Percentiles rank a stretch among this genome's conserved stretches.
Evolutionary conservation across 2,113 vertebrate species (phyloP).

Genomic region (Calyptommatus sinebrachiatus): DNA sequence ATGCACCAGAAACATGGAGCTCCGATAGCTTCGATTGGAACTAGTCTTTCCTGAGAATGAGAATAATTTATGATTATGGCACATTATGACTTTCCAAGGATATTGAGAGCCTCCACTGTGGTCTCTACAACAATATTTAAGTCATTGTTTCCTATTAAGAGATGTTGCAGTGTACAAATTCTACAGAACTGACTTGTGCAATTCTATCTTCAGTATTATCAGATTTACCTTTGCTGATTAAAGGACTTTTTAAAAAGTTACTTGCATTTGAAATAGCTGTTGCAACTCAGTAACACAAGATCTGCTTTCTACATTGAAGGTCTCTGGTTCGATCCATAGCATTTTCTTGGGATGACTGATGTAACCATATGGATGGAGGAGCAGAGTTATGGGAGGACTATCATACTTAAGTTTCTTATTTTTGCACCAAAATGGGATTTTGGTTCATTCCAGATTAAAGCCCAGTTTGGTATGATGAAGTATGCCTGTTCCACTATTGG

Average conservation of each 20-base stretch:
- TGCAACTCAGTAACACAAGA: no score
- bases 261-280: conserved; percentile 34
- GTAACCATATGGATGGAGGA: no score
- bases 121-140: conserved; percentile 53
- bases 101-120: conserved; percentile 41
- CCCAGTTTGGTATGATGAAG: no score
- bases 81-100: conserved; percentile 45
- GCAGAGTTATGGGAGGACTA: no score
- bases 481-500: no score
- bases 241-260: conserved; percentile 19
- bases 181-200: conserved; percentile 37
- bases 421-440: no score
- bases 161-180: conserved; percentile 42
- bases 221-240: background rate
- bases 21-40: conserved; percentile 20
- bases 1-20: conserved; percentile 24
- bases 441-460: no score
- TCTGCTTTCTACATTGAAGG: no score
- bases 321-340: no score
- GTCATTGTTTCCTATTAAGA: conserved; percentile 43
- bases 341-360: no score
- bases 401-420: no score
- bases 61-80: conserved; percentile 46
- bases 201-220: conserved; percentile 49
- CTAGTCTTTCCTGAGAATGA: conserved; percentile 51